Conservation (phyloP, 2,888 invertebrate species). For the Drosophila fulvimacula region DNA sequence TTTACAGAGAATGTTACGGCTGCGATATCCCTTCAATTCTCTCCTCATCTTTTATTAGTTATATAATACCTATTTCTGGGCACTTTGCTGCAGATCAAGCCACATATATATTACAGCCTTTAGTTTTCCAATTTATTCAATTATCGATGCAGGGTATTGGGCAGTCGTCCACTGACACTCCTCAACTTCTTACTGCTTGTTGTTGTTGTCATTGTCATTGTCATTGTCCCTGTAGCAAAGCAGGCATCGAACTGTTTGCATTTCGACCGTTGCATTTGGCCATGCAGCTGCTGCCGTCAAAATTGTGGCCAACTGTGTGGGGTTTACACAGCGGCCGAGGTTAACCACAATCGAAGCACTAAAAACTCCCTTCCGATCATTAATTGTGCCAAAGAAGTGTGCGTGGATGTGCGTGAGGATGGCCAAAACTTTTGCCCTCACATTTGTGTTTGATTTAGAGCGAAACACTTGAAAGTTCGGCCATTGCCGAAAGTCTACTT, state of each 20-base stretch:
- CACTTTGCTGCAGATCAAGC: too few species aligned
- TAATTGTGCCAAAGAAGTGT: conserved; percentile 59
- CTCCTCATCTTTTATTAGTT: too few species aligned
- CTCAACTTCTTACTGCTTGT: not conserved
- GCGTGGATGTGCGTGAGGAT: conserved; percentile 1
- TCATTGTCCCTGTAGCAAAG: conserved; percentile 54
- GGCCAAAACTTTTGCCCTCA: conserved; percentile 48
- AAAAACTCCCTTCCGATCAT: conserved; percentile 55
- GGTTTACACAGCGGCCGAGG: conserved; percentile 64
- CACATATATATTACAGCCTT: too few species aligned
- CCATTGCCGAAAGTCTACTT: conserved; percentile 42
- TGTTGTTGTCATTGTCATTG: conserved; percentile 28
- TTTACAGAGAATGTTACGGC: too few species aligned
- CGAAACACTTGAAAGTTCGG: conserved; percentile 64
- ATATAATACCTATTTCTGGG: too few species aligned
- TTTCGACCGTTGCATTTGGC: conserved; percentile 69
- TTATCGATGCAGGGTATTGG: not conserved
- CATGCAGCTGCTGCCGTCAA: conserved; percentile 74
- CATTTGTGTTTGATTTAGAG: conserved; percentile 73
- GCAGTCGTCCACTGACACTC: not conserved
- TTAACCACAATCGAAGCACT: conserved; percentile 61
- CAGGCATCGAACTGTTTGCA: conserved; percentile 76
- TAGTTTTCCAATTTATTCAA: not conserved
- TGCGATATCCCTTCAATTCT: too few species aligned
- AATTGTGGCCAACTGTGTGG: conserved; percentile 57